Evolutionary conservation across 2,113 vertebrate genomes (phyloP).

Genomic region (Eclectus roratus): DNA sequence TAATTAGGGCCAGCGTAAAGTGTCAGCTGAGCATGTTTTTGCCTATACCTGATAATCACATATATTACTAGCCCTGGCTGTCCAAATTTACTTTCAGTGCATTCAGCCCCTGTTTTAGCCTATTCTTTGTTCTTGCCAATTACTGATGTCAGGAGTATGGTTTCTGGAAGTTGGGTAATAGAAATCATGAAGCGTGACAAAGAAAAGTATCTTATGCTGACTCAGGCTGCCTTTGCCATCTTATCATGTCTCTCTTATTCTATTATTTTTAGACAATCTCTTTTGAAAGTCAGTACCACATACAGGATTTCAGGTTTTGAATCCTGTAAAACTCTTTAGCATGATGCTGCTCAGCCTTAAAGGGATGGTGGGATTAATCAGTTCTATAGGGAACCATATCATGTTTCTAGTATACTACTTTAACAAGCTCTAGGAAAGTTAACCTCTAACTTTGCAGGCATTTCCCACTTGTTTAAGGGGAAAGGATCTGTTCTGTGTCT

Average conservation of each 20-base stretch:
- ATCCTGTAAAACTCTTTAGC: background rate
- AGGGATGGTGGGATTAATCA: background rate
- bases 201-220: background rate
- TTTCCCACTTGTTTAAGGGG: background rate
- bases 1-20: background rate
- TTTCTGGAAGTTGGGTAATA: background rate
- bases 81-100: constrained; percentile 1
- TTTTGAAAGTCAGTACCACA: background rate
- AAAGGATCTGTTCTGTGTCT: background rate
- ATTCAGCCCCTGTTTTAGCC: background rate
- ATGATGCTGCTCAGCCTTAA: background rate
- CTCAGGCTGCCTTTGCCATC: background rate
- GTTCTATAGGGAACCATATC: background rate
- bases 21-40: background rate
- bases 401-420: background rate
- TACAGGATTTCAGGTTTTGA: background rate
- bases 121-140: constrained; percentile 33
- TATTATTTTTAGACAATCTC: background rate
- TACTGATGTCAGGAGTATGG: background rate
- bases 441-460: background rate
- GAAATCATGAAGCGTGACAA: background rate
- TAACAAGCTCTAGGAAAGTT: background rate
- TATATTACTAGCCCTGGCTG: background rate
- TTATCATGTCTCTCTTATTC: background rate
- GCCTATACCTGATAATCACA: background rate